A percentile compares a stretch with the other conserved stretches of the same genome.
Conservation (phyloP, 2,113 vertebrate genomes). For the Seriola rivoliana region DNA sequence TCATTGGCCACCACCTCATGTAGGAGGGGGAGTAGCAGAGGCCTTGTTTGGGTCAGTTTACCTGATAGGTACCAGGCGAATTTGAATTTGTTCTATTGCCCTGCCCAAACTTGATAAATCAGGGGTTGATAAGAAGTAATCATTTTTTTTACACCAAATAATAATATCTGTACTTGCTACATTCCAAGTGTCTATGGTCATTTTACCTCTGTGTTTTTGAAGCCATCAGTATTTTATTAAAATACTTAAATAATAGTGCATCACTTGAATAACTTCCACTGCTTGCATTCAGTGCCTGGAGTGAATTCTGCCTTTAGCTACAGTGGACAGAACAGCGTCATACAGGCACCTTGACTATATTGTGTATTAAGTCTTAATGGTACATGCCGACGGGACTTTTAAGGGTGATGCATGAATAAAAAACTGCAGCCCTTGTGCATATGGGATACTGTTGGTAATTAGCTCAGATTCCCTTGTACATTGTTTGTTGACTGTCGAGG, state of each 20-base stretch:
- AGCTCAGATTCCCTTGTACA: not conserved
- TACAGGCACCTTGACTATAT: not conserved
- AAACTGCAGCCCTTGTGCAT: not conserved
- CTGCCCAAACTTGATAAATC: not conserved
- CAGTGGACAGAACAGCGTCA: not conserved
- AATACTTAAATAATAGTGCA: conserved; percentile 39
- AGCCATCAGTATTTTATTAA: conserved; percentile 7
- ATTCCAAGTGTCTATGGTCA: conserved; percentile 19
- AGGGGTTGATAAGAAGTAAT: not conserved
- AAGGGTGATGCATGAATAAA: not conserved
- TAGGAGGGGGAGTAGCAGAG: conserved; percentile 10
- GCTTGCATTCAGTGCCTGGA: conserved; percentile 16
- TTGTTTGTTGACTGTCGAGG: conserved; percentile 3
- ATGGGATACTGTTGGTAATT: not conserved
- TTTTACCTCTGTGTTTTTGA: conserved; percentile 29
- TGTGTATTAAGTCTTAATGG: not conserved
- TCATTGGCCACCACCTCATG: conserved; percentile 19
- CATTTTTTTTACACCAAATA: conserved; percentile 15
- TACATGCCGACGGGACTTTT: not conserved
- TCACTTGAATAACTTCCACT: conserved; percentile 23
- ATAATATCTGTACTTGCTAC: not conserved
- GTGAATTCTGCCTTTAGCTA: not conserved
- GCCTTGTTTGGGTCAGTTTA: not conserved
- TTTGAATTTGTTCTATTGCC: not conserved
- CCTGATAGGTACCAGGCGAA: not conserved